Percentiles rank a stretch among this genome's conserved stretches.
phyloP scores from a whole-genome alignment of 2,888 invertebrate genomes.

The Cryptocheilus praepositus region DNA sequence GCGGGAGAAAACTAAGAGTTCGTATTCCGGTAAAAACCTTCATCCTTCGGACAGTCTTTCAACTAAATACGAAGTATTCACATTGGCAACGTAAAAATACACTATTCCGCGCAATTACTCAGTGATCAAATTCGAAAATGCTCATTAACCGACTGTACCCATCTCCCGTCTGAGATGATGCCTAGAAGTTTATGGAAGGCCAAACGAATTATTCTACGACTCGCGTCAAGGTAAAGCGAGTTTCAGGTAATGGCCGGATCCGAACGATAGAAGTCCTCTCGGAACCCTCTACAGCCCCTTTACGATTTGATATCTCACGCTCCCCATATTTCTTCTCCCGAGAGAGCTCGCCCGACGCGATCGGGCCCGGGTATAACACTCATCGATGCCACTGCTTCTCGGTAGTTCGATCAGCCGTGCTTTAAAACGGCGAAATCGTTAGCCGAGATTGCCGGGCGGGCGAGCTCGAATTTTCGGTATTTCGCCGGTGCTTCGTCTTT shows the following conservation, averaged over 20 bases:
- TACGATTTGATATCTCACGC: conserved; percentile 29
- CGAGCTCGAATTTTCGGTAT: conserved; percentile 24
- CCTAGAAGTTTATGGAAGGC: too few species aligned
- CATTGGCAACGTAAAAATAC: too few species aligned
- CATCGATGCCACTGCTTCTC: conserved; percentile 10
- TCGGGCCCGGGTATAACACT: conserved; percentile 24
- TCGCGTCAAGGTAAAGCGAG: conserved; percentile 28
- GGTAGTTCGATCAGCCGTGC: conserved; percentile 34
- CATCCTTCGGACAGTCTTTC: too few species aligned
- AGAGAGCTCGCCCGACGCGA: conserved; percentile 23
- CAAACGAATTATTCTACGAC: conserved; percentile 11
- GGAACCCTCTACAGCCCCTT: conserved; percentile 3
- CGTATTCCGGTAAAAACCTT: too few species aligned
- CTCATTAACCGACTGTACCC: too few species aligned
- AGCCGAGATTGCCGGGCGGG: conserved; percentile 22
- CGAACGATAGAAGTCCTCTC: conserved; percentile 32
- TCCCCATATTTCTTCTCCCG: conserved; percentile 31
- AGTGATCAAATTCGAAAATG: too few species aligned
- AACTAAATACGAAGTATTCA: too few species aligned
- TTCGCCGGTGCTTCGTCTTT: background rate
- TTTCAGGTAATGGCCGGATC: conserved; percentile 28
- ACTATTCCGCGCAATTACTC: too few species aligned
- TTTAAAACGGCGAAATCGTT: conserved; percentile 42
- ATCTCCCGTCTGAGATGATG: too few species aligned
- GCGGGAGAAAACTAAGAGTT: too few species aligned